Conservation (phyloP, 2,113 vertebrate species). For the Macrotus californicus region DNA sequence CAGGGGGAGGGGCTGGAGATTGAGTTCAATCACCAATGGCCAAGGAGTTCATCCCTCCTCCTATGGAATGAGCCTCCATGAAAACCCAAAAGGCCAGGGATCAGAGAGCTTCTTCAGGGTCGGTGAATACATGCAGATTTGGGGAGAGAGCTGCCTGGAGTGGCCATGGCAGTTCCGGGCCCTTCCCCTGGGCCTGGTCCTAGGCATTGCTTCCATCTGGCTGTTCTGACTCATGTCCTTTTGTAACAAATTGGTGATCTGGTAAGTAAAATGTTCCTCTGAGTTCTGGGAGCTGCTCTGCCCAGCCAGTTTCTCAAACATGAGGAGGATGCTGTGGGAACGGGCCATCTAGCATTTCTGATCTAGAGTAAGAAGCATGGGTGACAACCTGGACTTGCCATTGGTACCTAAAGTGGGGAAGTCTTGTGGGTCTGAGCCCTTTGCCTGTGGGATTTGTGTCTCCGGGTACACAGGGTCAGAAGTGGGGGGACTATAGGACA, state of each 20-base stretch:
- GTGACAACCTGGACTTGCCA: neutral
- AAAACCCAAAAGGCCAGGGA: neutral
- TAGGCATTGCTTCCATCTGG: neutral
- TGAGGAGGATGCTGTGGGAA: neutral
- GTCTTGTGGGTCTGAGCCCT: neutral
- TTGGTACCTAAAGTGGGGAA: neutral
- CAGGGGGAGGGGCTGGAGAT: too few relatives aligned
- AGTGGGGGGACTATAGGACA: neutral
- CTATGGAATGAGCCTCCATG: neutral
- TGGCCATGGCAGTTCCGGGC: too few relatives aligned
- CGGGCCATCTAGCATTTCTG: neutral
- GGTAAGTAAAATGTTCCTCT: neutral
- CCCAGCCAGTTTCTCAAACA: neutral
- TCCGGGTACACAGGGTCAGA: neutral
- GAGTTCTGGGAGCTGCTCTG: neutral
- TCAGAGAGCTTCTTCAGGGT: neutral
- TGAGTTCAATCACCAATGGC: neutral
- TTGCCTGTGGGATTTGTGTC: rapidly evolving
- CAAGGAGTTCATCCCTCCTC: neutral
- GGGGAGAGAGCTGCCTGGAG: neutral
- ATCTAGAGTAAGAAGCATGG: neutral
- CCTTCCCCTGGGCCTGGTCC: neutral
- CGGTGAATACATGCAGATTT: neutral
- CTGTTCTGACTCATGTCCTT: neutral
- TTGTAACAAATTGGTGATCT: rapidly evolving